Conservation (phyloP, 2,113 vertebrate genomes). For the Hystrix brachyura region DNA sequence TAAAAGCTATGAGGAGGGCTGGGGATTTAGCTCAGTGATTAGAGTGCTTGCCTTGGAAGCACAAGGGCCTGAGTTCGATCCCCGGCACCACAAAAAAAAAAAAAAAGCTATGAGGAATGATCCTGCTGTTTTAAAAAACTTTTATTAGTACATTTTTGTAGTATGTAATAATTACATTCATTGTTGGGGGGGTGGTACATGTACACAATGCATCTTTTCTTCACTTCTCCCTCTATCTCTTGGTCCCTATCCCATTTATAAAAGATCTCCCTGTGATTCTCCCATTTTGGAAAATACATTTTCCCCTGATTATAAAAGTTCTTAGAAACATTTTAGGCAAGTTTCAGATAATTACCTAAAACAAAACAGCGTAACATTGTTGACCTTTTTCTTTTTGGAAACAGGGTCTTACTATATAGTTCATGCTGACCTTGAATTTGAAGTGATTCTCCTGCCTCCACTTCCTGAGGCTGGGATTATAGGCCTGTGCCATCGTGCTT, state of each 20-base stretch:
- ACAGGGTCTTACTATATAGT: neutral
- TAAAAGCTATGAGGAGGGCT: neutral
- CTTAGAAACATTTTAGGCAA: neutral
- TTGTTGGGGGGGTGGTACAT: neutral
- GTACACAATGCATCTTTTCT: neutral
- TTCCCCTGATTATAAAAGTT: neutral
- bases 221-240: neutral
- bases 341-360: slow-evolving; percentile 8
- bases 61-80: no score
- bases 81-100: no score
- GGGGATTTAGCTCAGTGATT: no score
- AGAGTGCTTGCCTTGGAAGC: no score
- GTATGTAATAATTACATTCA: neutral
- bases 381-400: neutral
- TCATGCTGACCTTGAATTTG: neutral
- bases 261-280: neutral
- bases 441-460: neutral
- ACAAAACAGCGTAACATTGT: neutral
- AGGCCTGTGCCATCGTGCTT: neutral
- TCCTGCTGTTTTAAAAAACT: neutral
- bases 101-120: neutral
- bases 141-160: neutral
- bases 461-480: neutral
- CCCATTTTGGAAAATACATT: neutral
- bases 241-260: neutral